These are phyloP conservation scores for Holothuria leucospilota DNA, from an alignment of 53 echinoderm and acorn worm genomes.

Conservation along the genomic window DNA sequence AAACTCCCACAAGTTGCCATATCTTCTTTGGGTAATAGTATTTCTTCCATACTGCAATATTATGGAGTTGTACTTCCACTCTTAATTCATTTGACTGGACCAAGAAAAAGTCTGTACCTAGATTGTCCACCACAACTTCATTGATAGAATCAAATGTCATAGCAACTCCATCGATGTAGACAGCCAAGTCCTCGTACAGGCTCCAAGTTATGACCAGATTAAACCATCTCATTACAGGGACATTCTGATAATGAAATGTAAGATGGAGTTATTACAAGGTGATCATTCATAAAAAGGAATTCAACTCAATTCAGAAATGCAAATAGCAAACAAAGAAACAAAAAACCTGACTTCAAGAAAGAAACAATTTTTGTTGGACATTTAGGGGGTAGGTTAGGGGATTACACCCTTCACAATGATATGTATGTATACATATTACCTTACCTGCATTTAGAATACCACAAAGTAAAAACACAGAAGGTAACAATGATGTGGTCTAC, in stretches of 20 bases:
- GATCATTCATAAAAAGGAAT: too few species aligned
- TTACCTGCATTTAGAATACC: too few species aligned
- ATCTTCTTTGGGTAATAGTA: conserved; percentile 61
- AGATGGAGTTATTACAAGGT: background rate
- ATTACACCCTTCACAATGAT: too few species aligned
- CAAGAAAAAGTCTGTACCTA: conserved; percentile 22
- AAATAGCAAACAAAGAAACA: too few species aligned
- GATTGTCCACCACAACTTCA: background rate
- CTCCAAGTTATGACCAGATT: conserved; percentile 86
- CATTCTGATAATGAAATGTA: conserved; percentile 47
- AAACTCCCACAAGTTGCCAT: conserved; percentile 64
- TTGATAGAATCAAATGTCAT: conserved; percentile 26
- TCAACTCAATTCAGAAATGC: too few species aligned
- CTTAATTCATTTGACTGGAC: conserved; percentile 32
- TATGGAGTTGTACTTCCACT: conserved; percentile 57
- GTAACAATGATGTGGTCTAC: too few species aligned
- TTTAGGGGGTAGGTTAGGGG: too few species aligned
- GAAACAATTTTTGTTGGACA: too few species aligned
- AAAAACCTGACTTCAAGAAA: too few species aligned
- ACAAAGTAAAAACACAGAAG: too few species aligned
- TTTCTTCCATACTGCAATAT: conserved; percentile 80
- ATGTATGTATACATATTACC: too few species aligned
- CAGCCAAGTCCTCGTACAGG: conserved; percentile 52
- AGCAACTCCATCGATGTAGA: conserved; percentile 73
- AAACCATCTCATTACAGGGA: conserved; percentile 63